These are phyloP conservation scores for Cabera pusaria DNA, from an alignment of 2,888 invertebrate genomes.

Conservation along the genomic window DNA sequence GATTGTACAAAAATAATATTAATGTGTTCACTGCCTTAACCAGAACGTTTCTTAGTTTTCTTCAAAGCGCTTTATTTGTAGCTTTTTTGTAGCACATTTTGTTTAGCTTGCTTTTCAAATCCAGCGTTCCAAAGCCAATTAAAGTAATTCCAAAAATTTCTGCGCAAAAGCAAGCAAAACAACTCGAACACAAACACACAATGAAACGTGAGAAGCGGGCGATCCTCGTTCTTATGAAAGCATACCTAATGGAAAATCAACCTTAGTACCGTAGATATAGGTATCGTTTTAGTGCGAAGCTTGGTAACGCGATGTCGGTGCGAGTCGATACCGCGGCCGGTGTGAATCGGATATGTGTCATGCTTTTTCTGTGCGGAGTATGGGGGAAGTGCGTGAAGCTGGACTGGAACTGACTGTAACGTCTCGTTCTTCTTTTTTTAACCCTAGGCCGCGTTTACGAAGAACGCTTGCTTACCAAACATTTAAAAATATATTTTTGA, in stretches of 20 bases:
- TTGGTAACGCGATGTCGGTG: constrained; percentile 57
- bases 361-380: constrained; percentile 59
- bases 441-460: constrained; percentile 19
- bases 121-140: too few species aligned
- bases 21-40: too few species aligned
- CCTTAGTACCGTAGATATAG: constrained; percentile 47
- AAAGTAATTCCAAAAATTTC: constrained; percentile 28
- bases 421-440: constrained; percentile 2
- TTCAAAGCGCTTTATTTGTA: too few species aligned
- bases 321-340: constrained; percentile 64
- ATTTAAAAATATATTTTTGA: too few species aligned
- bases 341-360: constrained; percentile 79
- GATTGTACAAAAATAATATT: too few species aligned
- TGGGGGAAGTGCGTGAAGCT: constrained; percentile 53
- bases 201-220: constrained; percentile 80
- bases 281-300: constrained; percentile 62
- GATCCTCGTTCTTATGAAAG: constrained; percentile 67
- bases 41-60: too few species aligned
- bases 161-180: constrained; percentile 79
- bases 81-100: too few species aligned
- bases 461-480: too few species aligned
- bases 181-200: constrained; percentile 73
- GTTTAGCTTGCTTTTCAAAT: constrained; percentile 31
- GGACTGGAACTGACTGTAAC: too few species aligned
- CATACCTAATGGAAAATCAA: constrained; percentile 66